These are phyloP conservation scores for Syndactyla subalaris DNA, from an alignment of 2,797 vertebrate genomes.

Conservation along the genomic window DNA sequence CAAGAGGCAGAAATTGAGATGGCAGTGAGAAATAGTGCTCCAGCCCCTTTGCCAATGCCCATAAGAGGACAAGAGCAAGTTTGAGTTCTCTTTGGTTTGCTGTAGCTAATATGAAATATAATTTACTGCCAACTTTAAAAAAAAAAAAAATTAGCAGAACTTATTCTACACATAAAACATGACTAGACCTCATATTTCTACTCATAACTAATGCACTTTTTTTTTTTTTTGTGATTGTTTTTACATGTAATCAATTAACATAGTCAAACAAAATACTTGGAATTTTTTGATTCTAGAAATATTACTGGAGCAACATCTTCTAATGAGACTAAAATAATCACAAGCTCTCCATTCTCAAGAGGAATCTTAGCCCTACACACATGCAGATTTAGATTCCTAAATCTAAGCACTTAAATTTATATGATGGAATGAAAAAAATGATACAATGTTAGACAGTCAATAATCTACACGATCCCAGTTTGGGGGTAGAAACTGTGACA, in stretches of 20 bases:
- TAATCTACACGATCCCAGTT: too few relatives aligned
- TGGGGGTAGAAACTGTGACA: too few relatives aligned
- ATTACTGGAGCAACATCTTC: neutral
- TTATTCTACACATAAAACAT: neutral
- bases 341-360: neutral
- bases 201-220: neutral
- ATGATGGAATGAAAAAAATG: neutral
- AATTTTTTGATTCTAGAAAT: neutral
- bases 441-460: neutral
- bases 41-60: neutral
- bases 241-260: rapidly evolving
- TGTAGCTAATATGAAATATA: neutral
- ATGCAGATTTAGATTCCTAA: neutral
- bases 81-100: neutral
- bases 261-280: neutral
- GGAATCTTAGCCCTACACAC: neutral
- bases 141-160: neutral
- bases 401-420: neutral
- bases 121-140: neutral
- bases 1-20: neutral
- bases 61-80: neutral
- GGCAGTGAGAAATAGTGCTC: neutral
- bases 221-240: neutral
- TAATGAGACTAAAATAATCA: neutral
- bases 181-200: neutral